These are phyloP conservation scores for Apteryx owenii DNA, from an alignment of 2,113 vertebrate genomes.

Conservation along the genomic window DNA sequence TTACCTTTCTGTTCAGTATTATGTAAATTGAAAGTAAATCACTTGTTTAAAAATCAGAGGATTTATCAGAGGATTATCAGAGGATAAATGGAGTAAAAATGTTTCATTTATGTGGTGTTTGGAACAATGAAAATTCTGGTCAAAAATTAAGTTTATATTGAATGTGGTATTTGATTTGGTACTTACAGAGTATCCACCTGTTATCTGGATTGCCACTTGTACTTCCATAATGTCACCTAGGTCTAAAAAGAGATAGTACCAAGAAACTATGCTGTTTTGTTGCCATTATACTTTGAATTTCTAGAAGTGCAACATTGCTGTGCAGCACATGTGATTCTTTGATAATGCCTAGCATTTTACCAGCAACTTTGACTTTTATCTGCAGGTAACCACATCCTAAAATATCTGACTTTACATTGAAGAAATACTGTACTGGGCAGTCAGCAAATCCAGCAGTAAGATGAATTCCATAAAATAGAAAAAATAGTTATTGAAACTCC, in stretches of 20 bases:
- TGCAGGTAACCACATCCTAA: not conserved
- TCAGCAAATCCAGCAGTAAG: not conserved
- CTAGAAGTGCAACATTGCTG: not conserved
- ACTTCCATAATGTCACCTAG: not conserved
- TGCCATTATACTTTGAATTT: conserved; percentile 1
- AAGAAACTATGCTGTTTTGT: not conserved
- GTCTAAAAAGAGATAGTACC: not conserved
- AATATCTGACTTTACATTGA: not conserved
- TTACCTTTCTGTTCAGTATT: not conserved
- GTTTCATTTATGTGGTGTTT: not conserved
- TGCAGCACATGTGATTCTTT: not conserved
- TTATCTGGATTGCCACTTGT: not conserved
- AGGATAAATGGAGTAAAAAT: not conserved
- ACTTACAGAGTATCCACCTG: not conserved
- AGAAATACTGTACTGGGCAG: not conserved
- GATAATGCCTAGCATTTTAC: not conserved
- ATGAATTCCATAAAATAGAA: not conserved
- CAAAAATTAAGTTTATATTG: not conserved
- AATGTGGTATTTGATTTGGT: not conserved
- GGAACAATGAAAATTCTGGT: not conserved
- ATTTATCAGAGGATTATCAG: too few relatives aligned
- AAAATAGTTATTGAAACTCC: not conserved
- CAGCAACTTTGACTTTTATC: not conserved
- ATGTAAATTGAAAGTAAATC: not conserved
- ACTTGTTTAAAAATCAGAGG: not conserved